phyloP scores from a whole-genome alignment of 1,140 invertebrate genomes.

The Lucilia cuprina region DNA sequence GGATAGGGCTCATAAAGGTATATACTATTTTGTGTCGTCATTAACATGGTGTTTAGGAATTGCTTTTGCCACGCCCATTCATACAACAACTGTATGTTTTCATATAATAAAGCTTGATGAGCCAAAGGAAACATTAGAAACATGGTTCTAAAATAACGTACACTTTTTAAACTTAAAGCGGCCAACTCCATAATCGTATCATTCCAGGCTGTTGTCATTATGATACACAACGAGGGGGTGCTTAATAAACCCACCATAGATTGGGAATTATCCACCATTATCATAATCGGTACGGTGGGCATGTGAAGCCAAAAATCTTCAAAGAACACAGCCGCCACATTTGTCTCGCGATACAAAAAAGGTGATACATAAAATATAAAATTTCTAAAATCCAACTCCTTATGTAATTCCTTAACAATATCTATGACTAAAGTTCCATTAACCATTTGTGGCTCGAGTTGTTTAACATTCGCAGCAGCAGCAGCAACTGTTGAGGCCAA shows the following conservation, averaged over 20 bases:
- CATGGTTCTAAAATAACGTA: conserved; percentile 50
- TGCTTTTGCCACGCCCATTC: conserved; percentile 54
- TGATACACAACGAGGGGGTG: conserved; percentile 49
- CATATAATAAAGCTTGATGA: not conserved
- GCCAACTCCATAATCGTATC: conserved; percentile 56
- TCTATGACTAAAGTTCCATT: conserved; percentile 48
- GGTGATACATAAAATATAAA: conserved; percentile 53
- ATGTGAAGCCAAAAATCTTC: conserved; percentile 45
- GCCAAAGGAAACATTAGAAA: conserved; percentile 48
- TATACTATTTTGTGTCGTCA: conserved; percentile 47
- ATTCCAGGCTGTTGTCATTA: conserved; percentile 45
- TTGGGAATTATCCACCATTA: conserved; percentile 38
- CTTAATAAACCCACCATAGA: conserved; percentile 47
- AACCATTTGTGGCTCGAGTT: not conserved
- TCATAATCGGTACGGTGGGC: conserved; percentile 44
- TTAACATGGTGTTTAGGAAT: conserved; percentile 47
- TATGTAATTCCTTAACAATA: conserved; percentile 42
- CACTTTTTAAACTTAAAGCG: conserved; percentile 39
- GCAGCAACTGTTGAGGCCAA: not conserved
- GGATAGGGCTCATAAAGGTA: conserved; percentile 51
- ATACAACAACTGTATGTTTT: conserved; percentile 40
- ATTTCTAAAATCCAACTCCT: conserved; percentile 47
- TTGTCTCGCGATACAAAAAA: conserved; percentile 41
- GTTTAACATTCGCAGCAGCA: not conserved
- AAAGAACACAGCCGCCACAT: conserved; percentile 43